Percentiles rank a stretch among this genome's conserved stretches.
Conservation (phyloP, 2,797 vertebrate genomes). For the Furcifer pardalis region DNA sequence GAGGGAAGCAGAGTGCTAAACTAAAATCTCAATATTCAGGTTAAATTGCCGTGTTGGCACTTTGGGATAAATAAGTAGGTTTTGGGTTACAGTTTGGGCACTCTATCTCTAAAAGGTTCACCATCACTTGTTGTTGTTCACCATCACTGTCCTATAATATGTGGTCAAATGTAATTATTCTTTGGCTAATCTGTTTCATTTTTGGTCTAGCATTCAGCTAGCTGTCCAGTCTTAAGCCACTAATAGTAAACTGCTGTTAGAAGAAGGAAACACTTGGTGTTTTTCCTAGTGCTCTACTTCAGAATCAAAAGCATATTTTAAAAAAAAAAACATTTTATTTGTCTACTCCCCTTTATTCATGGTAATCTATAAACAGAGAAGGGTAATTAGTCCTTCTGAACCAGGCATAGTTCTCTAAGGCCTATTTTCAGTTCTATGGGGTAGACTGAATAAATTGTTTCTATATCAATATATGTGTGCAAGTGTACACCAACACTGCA, state of each 20-base stretch:
- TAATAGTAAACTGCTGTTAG: conserved; percentile 43
- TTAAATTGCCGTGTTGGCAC: too few species aligned
- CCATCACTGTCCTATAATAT: background rate
- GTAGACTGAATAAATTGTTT: background rate
- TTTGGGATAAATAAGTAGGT: too few species aligned
- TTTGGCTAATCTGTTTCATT: conserved; percentile 53
- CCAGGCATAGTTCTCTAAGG: background rate
- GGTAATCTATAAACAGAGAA: background rate
- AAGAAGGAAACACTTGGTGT: too few species aligned
- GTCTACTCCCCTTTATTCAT: conserved; percentile 30
- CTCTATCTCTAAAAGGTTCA: too few species aligned
- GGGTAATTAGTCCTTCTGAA: background rate
- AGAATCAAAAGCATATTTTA: conserved; percentile 58
- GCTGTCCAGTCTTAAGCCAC: conserved; percentile 48
- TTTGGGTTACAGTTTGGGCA: too few species aligned
- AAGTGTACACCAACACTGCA: too few species aligned
- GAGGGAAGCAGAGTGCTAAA: too few species aligned
- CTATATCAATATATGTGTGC: background rate
- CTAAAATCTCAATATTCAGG: too few species aligned
- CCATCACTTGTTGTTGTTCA: too few species aligned
- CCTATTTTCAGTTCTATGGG: background rate
- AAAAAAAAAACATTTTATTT: conserved; percentile 50
- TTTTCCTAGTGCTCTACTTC: conserved; percentile 10
- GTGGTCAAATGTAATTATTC: conserved; percentile 53
- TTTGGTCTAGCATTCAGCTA: conserved; percentile 58